Base-by-base conservation (phyloP, 2,797 vertebrate species). In the Gymnocypris eckloni region DNA sequence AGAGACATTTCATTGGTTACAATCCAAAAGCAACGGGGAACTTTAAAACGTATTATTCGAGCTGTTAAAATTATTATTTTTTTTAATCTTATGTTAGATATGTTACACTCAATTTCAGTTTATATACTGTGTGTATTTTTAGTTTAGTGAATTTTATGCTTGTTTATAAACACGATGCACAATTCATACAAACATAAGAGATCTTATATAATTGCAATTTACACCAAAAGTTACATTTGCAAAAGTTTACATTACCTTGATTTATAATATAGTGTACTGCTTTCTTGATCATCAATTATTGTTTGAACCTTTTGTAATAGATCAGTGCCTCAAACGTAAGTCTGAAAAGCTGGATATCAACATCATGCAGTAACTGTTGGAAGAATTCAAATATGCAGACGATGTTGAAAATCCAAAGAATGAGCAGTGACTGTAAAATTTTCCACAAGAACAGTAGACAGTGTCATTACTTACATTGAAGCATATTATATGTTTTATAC, bases 1-100 rank as follows among this genome's bases (percentile, higher is more conserved):
- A 99, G 96, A 99, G 98, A 99, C 98, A 99, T 99, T 99, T 99
- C 98, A 99, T 96, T 97, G 98, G 98, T 99, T 99, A 99, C 97
- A 98, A 99, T 98, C 98, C 99, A 98, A 98, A 97, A 97, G 98
- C 97, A 99, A 98, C 97, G 96, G 97, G 98, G 98, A 97, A 98
- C 64, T 99, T 95, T 98, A 98, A 98, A 97, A 97, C 97, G 97
- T 98, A 97, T 97, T 97, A 96, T 96, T 97, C 95, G 94, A 97
- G 96, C 96, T 97, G 97, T 94, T 99, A 97, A 98, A 96, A 97
- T 97, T 2, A 2, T 33, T 33, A 3, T 33, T 33, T 33, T 33
- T 33, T 33, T 33, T 3, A 33, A 76, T n/a, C 33, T 15, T 78
- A 39, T 28, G 1, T 79, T 48, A 77, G 11, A 56, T 77, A 54